These are phyloP conservation scores for Eupelmus urozonus DNA, from an alignment of 2,888 invertebrate genomes.

Conservation along the genomic window DNA sequence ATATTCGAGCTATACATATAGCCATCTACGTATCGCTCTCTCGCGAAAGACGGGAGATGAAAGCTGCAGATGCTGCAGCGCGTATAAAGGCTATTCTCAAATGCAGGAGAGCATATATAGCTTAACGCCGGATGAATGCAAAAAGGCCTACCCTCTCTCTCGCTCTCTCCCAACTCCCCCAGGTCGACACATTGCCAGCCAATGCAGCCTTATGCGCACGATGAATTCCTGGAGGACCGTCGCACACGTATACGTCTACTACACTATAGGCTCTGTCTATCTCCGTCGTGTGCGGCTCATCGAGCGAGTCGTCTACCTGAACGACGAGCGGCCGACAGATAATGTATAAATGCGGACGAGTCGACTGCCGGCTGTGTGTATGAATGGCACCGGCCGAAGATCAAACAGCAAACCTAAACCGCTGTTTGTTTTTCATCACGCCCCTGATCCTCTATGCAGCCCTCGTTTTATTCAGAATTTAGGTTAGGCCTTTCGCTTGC, in stretches of 20 bases:
- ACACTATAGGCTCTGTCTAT: neutral
- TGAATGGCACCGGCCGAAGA: conserved; percentile 75
- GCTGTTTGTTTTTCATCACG: conserved; percentile 78
- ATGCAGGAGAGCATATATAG: conserved; percentile 63
- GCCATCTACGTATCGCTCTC: conserved; percentile 17
- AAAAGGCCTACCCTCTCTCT: conserved; percentile 26
- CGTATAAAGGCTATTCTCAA: conserved; percentile 75
- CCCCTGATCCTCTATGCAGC: conserved; percentile 76
- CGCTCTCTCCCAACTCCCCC: too few species aligned
- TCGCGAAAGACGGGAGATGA: conserved; percentile 72
- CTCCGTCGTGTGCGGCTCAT: neutral
- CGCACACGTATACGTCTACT: neutral
- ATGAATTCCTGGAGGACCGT: conserved; percentile 54
- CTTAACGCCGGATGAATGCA: neutral
- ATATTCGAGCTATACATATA: conserved; percentile 5
- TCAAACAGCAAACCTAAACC: conserved; percentile 77
- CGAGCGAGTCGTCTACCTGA: conserved; percentile 48
- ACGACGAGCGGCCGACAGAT: conserved; percentile 73
- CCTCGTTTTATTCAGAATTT: conserved; percentile 76
- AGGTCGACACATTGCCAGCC: conserved; percentile 20
- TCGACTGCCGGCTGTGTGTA: conserved; percentile 74
- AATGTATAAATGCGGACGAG: conserved; percentile 70
- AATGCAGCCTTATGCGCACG: conserved; percentile 20
- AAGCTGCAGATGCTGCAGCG: conserved; percentile 56
- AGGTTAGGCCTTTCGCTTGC: conserved; percentile 69